phyloP scores from a whole-genome alignment of 2,888 invertebrate genomes.

The Pocota personata region DNA sequence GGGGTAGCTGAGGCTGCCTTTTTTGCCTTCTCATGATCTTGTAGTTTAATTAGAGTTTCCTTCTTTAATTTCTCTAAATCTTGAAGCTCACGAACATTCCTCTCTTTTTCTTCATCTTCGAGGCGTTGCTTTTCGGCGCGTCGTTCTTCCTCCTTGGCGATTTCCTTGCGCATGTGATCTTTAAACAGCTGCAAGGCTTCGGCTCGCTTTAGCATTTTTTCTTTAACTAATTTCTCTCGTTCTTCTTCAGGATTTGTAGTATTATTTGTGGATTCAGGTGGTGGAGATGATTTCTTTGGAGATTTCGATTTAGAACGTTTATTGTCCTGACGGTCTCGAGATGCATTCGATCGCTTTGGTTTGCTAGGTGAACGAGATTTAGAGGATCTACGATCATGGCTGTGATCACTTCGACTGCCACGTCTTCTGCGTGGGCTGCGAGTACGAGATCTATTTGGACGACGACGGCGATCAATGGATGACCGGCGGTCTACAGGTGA shows the following conservation, averaged over 20 bases:
- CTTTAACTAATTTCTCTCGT: slow-evolving; percentile 80
- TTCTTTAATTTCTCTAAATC: slow-evolving; percentile 81
- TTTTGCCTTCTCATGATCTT: slow-evolving; percentile 79
- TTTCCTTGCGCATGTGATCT: slow-evolving; percentile 86
- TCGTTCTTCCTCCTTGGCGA: slow-evolving; percentile 84
- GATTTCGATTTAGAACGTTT: slow-evolving; percentile 58
- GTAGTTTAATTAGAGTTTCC: slow-evolving; percentile 81
- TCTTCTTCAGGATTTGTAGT: slow-evolving; percentile 74
- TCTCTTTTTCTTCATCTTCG: slow-evolving; percentile 81
- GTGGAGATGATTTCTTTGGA: slow-evolving; percentile 56
- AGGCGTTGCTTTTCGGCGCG: slow-evolving; percentile 83
- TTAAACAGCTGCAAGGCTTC: slow-evolving; percentile 84
- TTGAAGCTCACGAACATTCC: slow-evolving; percentile 80
- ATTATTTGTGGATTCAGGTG: slow-evolving; percentile 65
- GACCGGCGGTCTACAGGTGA: slow-evolving; percentile 77
- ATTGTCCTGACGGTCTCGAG: slow-evolving; percentile 38
- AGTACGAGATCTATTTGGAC: slow-evolving; percentile 61
- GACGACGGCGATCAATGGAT: slow-evolving; percentile 75
- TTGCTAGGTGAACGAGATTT: slow-evolving; percentile 75
- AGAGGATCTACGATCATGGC: slow-evolving; percentile 74
- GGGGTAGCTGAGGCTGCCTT: slow-evolving; percentile 74
- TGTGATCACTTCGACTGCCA: slow-evolving; percentile 71
- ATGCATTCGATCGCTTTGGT: slow-evolving; percentile 64
- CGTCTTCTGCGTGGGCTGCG: slow-evolving; percentile 69
- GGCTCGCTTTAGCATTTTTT: slow-evolving; percentile 83